Evolutionary conservation across 2,797 vertebrate genomes (phyloP).

Genomic region (Poecile montanus): DNA sequence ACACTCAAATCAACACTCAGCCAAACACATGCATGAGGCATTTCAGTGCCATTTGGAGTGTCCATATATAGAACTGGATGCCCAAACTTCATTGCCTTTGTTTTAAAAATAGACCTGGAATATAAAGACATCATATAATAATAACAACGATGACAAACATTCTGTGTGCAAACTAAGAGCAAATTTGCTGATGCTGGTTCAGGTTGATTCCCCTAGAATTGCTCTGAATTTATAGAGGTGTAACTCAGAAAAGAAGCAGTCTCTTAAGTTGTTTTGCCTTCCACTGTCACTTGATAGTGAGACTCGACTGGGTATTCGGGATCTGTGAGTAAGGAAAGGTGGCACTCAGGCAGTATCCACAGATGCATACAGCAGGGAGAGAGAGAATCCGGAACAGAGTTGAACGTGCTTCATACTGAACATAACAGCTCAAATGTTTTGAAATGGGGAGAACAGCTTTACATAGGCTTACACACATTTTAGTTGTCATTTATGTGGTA

Average conservation of each 20-base stretch:
- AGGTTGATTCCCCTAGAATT: neutral
- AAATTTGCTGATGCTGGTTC: neutral
- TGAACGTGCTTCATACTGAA: neutral
- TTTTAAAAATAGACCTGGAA: slow-evolving; percentile 70
- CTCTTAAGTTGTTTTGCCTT: neutral
- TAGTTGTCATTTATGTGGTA: neutral
- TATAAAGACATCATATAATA: slow-evolving; percentile 63
- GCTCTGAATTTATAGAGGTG: neutral
- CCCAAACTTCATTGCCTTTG: slow-evolving; percentile 67
- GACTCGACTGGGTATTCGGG: neutral
- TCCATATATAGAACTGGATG: slow-evolving; percentile 69
- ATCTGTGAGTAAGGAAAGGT: neutral
- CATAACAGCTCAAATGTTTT: neutral
- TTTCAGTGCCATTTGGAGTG: slow-evolving; percentile 68
- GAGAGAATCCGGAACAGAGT: neutral
- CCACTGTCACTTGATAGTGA: neutral
- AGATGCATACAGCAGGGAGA: fast-evolving
- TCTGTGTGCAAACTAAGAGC: neutral
- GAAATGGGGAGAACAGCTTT: neutral
- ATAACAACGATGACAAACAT: slow-evolving; percentile 37
- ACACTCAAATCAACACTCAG: slow-evolving; percentile 60
- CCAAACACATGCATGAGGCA: slow-evolving; percentile 64
- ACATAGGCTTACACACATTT: neutral
- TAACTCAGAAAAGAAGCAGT: neutral
- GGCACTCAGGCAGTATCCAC: neutral